Conservation (phyloP, 2,888 invertebrate genomes). For the Vannuccia rotundouncinata region DNA sequence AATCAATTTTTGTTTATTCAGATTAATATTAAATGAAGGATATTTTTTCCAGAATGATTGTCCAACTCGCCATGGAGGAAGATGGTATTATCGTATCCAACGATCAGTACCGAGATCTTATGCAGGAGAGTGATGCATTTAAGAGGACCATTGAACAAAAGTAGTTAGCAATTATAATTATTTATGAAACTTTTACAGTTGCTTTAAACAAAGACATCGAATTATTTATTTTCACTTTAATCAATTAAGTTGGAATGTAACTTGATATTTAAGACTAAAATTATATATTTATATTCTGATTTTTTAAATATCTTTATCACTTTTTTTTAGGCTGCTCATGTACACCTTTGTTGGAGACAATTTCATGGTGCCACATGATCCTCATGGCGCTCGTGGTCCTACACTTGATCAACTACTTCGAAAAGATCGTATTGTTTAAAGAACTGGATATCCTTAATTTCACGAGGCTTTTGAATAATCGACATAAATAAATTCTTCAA, state of each 20-base stretch:
- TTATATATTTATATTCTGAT: too few relatives aligned
- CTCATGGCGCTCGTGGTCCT: conserved; percentile 15
- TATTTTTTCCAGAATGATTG: conserved; percentile 11
- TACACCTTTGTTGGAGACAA: conserved; percentile 35
- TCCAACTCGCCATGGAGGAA: background rate
- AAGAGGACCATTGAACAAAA: background rate
- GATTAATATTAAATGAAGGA: too few relatives aligned
- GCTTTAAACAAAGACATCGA: too few relatives aligned
- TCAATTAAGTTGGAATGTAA: too few relatives aligned
- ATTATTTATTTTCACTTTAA: too few relatives aligned
- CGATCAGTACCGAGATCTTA: background rate
- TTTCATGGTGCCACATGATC: conserved; percentile 36
- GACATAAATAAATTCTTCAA: too few relatives aligned
- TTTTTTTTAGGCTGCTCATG: conserved; percentile 21
- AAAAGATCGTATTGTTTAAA: too few relatives aligned
- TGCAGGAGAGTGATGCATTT: background rate
- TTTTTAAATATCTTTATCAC: too few relatives aligned
- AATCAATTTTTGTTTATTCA: background rate
- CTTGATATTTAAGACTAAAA: too few relatives aligned
- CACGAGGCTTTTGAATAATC: too few relatives aligned
- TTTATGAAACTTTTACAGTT: too few relatives aligned
- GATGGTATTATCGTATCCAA: conserved; percentile 1
- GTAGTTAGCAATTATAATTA: background rate
- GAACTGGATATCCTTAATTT: too few relatives aligned
- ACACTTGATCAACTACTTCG: conserved; percentile 1